A percentile compares a stretch with the other conserved stretches of the same genome.
Conservation (phyloP, 2,113 vertebrate genomes). For the Scolopax mira region DNA sequence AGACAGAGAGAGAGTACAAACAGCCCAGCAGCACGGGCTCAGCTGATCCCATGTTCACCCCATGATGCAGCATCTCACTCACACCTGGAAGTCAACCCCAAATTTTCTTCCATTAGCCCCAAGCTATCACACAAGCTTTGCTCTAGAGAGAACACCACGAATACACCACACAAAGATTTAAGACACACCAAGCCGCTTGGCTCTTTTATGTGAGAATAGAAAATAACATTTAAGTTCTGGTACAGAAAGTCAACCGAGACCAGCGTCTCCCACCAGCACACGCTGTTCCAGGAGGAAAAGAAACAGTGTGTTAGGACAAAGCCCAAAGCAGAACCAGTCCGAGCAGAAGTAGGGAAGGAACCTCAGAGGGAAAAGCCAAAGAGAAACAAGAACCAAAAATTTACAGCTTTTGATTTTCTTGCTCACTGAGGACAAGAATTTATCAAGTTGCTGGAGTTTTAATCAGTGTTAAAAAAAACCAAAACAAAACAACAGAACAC, state of each 20-base stretch:
- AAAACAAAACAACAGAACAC: neutral
- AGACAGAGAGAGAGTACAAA: neutral
- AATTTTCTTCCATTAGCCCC: neutral
- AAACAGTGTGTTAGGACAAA: neutral
- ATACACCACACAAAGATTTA: neutral
- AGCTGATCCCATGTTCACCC: too few species aligned
- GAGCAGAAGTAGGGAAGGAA: neutral
- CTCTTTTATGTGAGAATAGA: constrained; percentile 46
- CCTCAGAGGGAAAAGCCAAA: neutral
- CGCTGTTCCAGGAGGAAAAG: neutral
- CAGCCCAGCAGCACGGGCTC: neutral
- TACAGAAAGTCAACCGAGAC: constrained; percentile 14
- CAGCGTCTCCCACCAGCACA: neutral
- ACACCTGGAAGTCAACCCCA: neutral
- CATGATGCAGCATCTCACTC: neutral
- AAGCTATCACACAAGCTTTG: neutral
- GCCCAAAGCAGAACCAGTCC: neutral
- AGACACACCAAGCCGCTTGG: neutral
- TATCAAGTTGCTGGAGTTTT: neutral
- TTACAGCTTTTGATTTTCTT: neutral
- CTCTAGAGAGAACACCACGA: neutral
- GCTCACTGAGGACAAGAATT: neutral
- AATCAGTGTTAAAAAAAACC: neutral
- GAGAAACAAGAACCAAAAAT: neutral
- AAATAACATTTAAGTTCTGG: constrained; percentile 27